A percentile compares a stretch with the other conserved stretches of the same genome.
Evolutionary conservation across 2,113 vertebrate species (phyloP).

Genomic region (Dipodomys ordii): DNA sequence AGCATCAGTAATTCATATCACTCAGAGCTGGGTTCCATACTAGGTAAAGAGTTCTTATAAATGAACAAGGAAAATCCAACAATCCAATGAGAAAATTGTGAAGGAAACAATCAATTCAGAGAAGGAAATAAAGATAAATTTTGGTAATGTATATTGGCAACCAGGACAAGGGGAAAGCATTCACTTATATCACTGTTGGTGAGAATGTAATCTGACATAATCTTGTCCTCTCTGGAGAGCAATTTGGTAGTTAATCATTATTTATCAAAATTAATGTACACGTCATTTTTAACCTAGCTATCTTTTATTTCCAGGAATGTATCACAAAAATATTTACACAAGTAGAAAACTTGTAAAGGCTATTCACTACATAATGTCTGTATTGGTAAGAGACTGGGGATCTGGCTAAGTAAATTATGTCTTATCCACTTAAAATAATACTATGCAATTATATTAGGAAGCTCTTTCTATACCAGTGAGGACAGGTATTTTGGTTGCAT

Average conservation of each 20-base stretch:
- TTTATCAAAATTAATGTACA: conserved; percentile 22
- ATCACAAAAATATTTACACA: conserved; percentile 49
- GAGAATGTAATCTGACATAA: too few relatives aligned
- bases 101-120: not conserved
- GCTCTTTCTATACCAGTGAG: not conserved
- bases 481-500: not conserved
- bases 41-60: conserved; percentile 35
- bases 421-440: conserved; percentile 43
- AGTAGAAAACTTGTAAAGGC: conserved; percentile 7
- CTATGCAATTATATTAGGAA: conserved; percentile 43
- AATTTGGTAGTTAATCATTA: not conserved
- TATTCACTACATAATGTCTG: not conserved
- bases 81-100: not conserved
- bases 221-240: not conserved
- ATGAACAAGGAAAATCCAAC: conserved; percentile 26
- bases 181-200: too few relatives aligned
- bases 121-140: conserved; percentile 49
- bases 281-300: not conserved
- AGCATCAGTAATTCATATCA: conserved; percentile 7
- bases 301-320: conserved; percentile 43
- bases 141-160: not conserved
- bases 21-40: not conserved
- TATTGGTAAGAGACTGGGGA: conserved; percentile 31
- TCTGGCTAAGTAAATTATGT: conserved; percentile 46
- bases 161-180: too few relatives aligned